Base-by-base conservation (phyloP, 2,888 invertebrate genomes). In the Himalopsyche japonica region DNA sequence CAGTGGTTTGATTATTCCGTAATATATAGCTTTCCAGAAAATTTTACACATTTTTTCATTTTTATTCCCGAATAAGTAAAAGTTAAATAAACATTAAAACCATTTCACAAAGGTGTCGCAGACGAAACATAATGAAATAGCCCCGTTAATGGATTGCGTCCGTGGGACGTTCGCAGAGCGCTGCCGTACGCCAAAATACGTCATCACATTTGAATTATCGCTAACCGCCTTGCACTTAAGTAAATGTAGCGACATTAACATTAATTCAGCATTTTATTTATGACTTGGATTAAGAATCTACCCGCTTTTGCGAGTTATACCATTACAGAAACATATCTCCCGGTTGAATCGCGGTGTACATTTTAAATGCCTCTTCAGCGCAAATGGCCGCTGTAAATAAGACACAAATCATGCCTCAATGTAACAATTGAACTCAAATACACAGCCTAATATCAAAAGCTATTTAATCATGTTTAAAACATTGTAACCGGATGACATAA, bases 191-290 rank as follows among this genome's bases (percentile, higher is more conserved):
- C 37, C 57, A 80, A 83, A 81, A 82, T 83, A 84, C 85, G 87
- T 86, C 87, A 87, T 87, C 87, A 85, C 85, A 82, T 83, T 88
- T 91, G 92, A 92, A 90, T 92, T 92, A 92, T 91, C 89, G 88
- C 91, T 88, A 89, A 86, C 90, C 90, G 89, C 90, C 90, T 90
- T 88, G 89, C 91, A 90, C 90, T 92, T 91, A 90, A 90, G 90
- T 90, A 89, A 90, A 91, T 90, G 90, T 88, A 84, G 87, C 87
- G 89, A 90, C 91, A 91, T 92, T 92, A 92, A 90, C 92, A 92
- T 92, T 92, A 91, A 92, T 92, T 92, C 92, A 90, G 91, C 84
- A 92, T 92, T 92, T 92, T 92, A 92, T 92, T 92, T 92, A 92
- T 91, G 90, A 91, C 91, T 89, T 89, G 89, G 89, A 85, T 87